These are phyloP conservation scores for Sphenodon punctatus DNA, from an alignment of 2,797 vertebrate species.

Conservation along the genomic window DNA sequence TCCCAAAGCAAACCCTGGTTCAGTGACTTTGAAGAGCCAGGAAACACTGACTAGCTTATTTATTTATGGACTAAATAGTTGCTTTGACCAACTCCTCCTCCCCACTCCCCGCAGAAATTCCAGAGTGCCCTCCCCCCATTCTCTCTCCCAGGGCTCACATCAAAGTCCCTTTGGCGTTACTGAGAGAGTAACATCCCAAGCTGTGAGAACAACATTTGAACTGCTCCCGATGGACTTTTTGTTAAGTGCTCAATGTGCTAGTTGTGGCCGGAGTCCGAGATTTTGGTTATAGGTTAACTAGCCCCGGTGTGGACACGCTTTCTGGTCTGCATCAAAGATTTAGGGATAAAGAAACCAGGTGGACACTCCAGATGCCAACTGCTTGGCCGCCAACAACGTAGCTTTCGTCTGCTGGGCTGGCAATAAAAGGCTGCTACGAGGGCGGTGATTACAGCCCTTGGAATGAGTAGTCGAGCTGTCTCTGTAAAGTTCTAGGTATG, in stretches of 20 bases:
- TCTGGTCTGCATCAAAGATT: background rate
- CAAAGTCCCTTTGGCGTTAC: background rate
- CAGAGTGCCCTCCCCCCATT: background rate
- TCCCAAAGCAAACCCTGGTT: background rate
- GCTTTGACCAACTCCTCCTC: background rate
- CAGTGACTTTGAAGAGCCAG: background rate
- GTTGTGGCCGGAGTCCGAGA: too few species aligned
- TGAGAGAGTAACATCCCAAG: background rate
- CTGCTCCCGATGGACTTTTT: background rate
- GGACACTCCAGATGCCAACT: background rate
- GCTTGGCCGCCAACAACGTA: background rate
- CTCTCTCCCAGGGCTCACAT: background rate
- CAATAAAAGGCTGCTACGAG: background rate
- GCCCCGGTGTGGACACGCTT: background rate
- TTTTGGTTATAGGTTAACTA: constrained; percentile 7
- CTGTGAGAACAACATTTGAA: background rate
- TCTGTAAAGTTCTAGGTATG: background rate
- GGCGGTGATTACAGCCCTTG: background rate
- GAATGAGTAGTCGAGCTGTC: background rate
- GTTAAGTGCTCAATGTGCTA: background rate
- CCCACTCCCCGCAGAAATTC: background rate
- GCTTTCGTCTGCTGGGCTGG: background rate
- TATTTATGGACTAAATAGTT: too few species aligned
- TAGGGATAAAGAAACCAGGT: background rate
- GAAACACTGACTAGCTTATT: too few species aligned